phyloP scores from a whole-genome alignment of 2,888 invertebrate genomes.

The Aspidapion aeneum region DNA sequence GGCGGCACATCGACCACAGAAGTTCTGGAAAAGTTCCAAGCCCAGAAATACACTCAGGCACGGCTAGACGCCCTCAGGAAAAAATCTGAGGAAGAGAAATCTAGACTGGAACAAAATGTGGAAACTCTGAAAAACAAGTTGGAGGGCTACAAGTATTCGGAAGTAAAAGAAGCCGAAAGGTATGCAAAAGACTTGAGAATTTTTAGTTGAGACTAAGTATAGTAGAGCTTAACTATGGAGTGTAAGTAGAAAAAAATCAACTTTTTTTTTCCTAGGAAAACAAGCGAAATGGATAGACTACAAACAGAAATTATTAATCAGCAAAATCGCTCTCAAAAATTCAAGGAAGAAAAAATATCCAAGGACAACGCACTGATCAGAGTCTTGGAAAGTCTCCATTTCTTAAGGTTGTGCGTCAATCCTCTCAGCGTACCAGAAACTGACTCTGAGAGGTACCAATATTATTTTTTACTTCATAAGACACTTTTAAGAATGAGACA shows the following conservation, averaged over 20 bases:
- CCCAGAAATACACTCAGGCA: slow-evolving; percentile 69
- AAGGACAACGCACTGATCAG: slow-evolving; percentile 31
- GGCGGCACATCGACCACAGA: slow-evolving; percentile 72
- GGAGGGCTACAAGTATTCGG: slow-evolving; percentile 74
- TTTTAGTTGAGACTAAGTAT: too few species aligned
- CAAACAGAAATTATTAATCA: slow-evolving; percentile 58
- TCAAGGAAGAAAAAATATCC: slow-evolving; percentile 41
- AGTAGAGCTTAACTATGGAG: too few species aligned
- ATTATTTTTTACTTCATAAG: too few species aligned
- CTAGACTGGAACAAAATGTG: slow-evolving; percentile 62
- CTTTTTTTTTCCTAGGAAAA: slow-evolving; percentile 55
- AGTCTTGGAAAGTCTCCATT: slow-evolving; percentile 30
- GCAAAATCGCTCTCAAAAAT: slow-evolving; percentile 45
- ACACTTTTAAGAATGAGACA: too few species aligned
- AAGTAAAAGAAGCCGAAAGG: slow-evolving; percentile 78
- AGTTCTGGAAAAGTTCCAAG: slow-evolving; percentile 68
- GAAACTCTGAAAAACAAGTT: slow-evolving; percentile 64
- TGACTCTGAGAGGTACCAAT: slow-evolving; percentile 5
- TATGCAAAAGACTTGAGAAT: slow-evolving; percentile 46
- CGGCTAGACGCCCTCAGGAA: slow-evolving; percentile 67
- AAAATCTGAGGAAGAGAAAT: slow-evolving; percentile 72
- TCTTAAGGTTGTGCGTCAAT: slow-evolving; percentile 33
- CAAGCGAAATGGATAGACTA: slow-evolving; percentile 64
- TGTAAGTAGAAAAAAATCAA: too few species aligned
- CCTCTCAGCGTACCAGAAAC: slow-evolving; percentile 30